Percentiles rank a stretch among this genome's conserved stretches.
Conservation (phyloP, 2,113 vertebrate genomes). For the Hippocampus guttulatus region DNA sequence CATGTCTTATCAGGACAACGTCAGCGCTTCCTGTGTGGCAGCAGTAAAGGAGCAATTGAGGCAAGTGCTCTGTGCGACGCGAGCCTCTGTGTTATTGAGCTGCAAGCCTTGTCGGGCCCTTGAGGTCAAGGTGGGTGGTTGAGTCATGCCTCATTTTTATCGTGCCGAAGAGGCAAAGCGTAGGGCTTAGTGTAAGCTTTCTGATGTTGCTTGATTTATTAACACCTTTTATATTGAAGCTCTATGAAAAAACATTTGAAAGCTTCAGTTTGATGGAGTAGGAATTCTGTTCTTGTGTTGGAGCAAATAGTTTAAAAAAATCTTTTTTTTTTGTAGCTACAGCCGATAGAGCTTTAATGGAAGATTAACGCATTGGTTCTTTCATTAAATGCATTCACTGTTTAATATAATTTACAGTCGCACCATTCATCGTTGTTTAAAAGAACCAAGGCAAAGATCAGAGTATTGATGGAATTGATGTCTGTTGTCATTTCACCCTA, state of each 20-base stretch:
- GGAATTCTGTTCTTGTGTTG: not conserved
- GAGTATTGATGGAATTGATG: too few species aligned
- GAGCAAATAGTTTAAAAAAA: too few species aligned
- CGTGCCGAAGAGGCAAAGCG: not conserved
- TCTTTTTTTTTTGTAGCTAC: not conserved
- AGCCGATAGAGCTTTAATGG: not conserved
- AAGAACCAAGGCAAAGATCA: too few species aligned
- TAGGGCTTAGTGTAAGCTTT: not conserved
- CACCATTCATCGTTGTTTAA: too few species aligned
- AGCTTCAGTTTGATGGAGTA: not conserved
- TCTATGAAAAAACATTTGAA: not conserved
- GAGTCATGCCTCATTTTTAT: not conserved
- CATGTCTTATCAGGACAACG: constrained; percentile 47
- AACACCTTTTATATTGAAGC: not conserved
- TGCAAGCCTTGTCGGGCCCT: constrained; percentile 69
- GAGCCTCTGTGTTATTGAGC: constrained; percentile 80
- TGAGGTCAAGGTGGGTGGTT: constrained; percentile 74
- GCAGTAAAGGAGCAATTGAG: constrained; percentile 71
- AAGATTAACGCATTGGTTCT: not conserved
- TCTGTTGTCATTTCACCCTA: too few species aligned
- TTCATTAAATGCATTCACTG: not conserved
- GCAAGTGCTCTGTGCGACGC: constrained; percentile 73
- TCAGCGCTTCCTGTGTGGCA: constrained; percentile 44
- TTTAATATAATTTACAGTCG: too few species aligned
- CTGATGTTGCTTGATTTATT: not conserved